Evolutionary conservation across 2,888 invertebrate species (phyloP), one percentile per base, ranked within the genome.

Genomic region (Chrysolina oricalcia): DNA sequence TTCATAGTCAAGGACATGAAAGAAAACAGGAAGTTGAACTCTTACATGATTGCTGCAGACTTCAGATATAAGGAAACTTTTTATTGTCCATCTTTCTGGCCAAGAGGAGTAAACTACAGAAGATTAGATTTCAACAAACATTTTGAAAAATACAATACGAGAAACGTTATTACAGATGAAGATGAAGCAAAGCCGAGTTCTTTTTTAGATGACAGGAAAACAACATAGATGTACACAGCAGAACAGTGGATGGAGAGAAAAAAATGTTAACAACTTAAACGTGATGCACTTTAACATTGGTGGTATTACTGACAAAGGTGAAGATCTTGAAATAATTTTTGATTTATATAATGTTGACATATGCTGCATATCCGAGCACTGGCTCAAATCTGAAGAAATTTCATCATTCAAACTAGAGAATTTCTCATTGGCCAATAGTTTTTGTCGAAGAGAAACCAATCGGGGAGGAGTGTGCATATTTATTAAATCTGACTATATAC

Each of bases 31-130:
- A 21, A 43, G 1, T 15, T 35, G 13, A 63, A 63, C 5, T 27
- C 63, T 1, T 27, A 63, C 17, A 63, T 35, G 63, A 13, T 63
- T 63, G 64, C 64, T 19, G 64, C 64, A 64, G 64, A 64, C 19
- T 64, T 64, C 19, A 41, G 15, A 64, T 17, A 64, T 41, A 11
- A 64, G n/a, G 64, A 19, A 27, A 17, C 9, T 2, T 27, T 62
- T 23, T 62, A 23, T 62, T 21, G n/a, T 27, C 62, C 64, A 15
- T 17, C 40, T 15, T 64, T 64, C 19, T 64, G 40, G 64, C 64
- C 64, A 64, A 40, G 13, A 64, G 64, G 40, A 17, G 41, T 64
- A 41, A 17, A 17, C 19, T 40, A 41, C 19, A 64, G 40, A 35
- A 64, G 64, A 41, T 64, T 64, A 4, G 13, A 64, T 40, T 64